These are phyloP conservation scores for Sylvicapra grimmia DNA, from an alignment of 2,113 vertebrate genomes.

Conservation along the genomic window DNA sequence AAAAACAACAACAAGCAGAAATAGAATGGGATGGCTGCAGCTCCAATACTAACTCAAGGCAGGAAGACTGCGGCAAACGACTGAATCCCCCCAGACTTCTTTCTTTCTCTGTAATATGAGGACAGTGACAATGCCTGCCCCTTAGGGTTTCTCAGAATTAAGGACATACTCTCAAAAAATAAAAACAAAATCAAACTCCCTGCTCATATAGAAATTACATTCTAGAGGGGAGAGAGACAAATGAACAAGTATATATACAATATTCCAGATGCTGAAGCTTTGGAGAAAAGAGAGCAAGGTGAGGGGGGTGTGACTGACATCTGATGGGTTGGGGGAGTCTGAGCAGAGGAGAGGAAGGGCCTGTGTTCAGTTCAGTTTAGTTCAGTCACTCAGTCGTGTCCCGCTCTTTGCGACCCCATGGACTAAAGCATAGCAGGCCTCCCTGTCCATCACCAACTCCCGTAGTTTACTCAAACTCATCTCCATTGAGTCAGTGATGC, in stretches of 20 bases:
- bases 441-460: neutral
- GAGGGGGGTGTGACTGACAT: fast-evolving
- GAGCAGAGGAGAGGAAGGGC: neutral
- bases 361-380: neutral
- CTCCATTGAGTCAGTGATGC: neutral
- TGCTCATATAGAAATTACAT: neutral
- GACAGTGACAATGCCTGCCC: neutral
- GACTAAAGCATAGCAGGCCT: neutral
- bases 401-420: neutral
- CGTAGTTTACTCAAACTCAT: neutral
- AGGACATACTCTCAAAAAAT: neutral
- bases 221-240: no score
- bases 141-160: neutral
- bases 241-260: neutral
- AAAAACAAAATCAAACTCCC: neutral
- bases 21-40: neutral
- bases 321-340: neutral
- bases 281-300: neutral
- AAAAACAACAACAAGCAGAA: neutral
- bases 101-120: neutral
- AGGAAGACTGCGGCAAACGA: fast-evolving
- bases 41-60: neutral
- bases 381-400: neutral
- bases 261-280: neutral
- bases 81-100: neutral